Conservation (phyloP, 1,140 invertebrate genomes). For the Scaptomyza hsui region DNA sequence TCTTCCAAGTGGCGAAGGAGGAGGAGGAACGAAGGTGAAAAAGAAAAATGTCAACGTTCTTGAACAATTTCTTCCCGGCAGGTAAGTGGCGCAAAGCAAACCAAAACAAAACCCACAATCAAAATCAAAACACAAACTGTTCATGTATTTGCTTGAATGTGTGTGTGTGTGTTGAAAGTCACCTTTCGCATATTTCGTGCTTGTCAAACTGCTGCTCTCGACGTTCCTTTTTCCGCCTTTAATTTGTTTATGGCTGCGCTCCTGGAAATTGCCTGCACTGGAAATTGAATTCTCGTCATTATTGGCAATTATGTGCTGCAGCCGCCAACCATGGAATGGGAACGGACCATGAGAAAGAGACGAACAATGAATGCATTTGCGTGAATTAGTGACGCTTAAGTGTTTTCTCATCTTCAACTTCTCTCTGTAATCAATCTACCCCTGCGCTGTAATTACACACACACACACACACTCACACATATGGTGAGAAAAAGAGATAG, state of each 20-base stretch:
- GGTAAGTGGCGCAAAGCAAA: conserved; percentile 66
- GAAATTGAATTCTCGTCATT: conserved; percentile 66
- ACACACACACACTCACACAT: background rate
- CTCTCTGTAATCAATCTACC: conserved; percentile 21
- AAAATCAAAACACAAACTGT: conserved; percentile 21
- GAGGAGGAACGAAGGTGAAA: conserved; percentile 40
- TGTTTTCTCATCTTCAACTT: background rate
- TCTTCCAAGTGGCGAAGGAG: background rate
- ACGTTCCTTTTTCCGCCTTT: conserved; percentile 23
- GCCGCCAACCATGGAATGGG: conserved; percentile 64
- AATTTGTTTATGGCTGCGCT: conserved; percentile 15
- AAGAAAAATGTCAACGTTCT: conserved; percentile 83
- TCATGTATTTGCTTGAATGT: background rate
- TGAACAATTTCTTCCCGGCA: conserved; percentile 84
- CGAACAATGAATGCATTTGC: background rate
- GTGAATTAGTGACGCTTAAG: conserved; percentile 9
- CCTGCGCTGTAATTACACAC: conserved; percentile 13
- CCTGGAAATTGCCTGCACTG: conserved; percentile 24
- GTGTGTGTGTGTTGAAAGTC: conserved; percentile 55
- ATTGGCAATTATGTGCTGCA: conserved; percentile 66
- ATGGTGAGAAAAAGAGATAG: background rate
- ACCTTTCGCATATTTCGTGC: conserved; percentile 73
- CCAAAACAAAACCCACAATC: conserved; percentile 28
- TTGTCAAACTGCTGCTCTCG: conserved; percentile 25
- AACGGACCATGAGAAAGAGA: conserved; percentile 33